Percentiles rank a stretch among this genome's conserved stretches.
Conservation (phyloP, 2,888 invertebrate species). For the Leptinotarsa tumamoca region DNA sequence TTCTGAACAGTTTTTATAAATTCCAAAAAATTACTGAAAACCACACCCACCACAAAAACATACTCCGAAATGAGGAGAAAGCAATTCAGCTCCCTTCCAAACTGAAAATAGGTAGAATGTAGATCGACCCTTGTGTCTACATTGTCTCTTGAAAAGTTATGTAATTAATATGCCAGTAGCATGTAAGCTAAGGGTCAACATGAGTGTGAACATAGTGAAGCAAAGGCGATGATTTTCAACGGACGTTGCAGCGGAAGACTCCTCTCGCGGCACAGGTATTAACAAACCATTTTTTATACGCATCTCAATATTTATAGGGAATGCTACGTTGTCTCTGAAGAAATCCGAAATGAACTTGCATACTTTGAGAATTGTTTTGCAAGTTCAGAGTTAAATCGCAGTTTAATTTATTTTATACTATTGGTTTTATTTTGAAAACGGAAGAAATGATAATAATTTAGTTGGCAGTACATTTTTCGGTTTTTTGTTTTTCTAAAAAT, state of each 20-base stretch:
- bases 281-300: conserved; percentile 69
- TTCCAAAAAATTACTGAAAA: background rate
- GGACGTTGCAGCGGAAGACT: conserved; percentile 56
- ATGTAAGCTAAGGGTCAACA: conserved; percentile 60
- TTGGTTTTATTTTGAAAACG: too few species aligned
- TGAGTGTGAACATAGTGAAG: conserved; percentile 52
- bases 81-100: conserved; percentile 26
- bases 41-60: conserved; percentile 9
- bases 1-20: conserved; percentile 31
- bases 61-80: conserved; percentile 21
- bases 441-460: too few species aligned
- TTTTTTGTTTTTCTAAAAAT: too few species aligned
- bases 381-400: too few species aligned
- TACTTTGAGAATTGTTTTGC: too few species aligned
- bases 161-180: conserved; percentile 61
- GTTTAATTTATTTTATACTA: too few species aligned
- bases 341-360: too few species aligned
- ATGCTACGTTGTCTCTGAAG: conserved; percentile 18
- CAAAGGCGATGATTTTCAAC: conserved; percentile 53
- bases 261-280: conserved; percentile 71
- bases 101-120: conserved; percentile 51
- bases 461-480: too few species aligned
- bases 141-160: conserved; percentile 55
- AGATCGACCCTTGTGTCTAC: conserved; percentile 54
- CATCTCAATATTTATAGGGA: conserved; percentile 39